phyloP scores from a whole-genome alignment of 1,140 invertebrate genomes.

The Drosophila tani region DNA sequence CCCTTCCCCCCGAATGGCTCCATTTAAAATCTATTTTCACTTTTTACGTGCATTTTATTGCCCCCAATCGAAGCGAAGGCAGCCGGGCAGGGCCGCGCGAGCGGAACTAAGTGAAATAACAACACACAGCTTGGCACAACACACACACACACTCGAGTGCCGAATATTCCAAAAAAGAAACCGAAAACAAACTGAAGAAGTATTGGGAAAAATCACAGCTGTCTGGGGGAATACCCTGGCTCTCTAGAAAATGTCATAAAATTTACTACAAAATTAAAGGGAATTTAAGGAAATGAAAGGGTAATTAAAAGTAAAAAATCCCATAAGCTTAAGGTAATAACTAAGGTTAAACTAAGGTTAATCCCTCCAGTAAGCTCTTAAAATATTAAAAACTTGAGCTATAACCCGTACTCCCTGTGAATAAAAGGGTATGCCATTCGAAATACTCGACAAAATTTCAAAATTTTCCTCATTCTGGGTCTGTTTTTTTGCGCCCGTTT shows the following conservation, averaged over 20 bases:
- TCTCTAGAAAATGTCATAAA: background rate
- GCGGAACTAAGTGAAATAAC: background rate
- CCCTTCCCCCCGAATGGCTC: background rate
- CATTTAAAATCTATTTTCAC: slow-evolving; percentile 41
- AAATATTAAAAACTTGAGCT: background rate
- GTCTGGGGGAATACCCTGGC: background rate
- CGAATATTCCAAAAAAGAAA: slow-evolving; percentile 18
- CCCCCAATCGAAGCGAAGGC: slow-evolving; percentile 26
- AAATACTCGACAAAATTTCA: slow-evolving; percentile 42
- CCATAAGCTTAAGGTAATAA: background rate
- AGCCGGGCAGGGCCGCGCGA: background rate
- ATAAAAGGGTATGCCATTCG: slow-evolving; percentile 5
- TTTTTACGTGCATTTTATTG: slow-evolving; percentile 30
- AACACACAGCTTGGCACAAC: too few species aligned
- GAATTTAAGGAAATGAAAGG: background rate
- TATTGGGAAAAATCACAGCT: background rate
- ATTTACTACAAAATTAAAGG: fast-evolving
- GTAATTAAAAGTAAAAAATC: background rate
- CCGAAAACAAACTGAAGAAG: background rate
- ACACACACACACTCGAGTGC: background rate
- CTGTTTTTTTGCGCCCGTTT: slow-evolving; percentile 8
- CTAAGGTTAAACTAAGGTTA: too few species aligned
- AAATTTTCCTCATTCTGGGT: slow-evolving; percentile 19
- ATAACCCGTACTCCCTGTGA: background rate
- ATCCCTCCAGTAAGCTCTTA: background rate